Evolutionary conservation across 1,140 invertebrate genomes (phyloP).

Genomic region (Chymomyza costata): DNA sequence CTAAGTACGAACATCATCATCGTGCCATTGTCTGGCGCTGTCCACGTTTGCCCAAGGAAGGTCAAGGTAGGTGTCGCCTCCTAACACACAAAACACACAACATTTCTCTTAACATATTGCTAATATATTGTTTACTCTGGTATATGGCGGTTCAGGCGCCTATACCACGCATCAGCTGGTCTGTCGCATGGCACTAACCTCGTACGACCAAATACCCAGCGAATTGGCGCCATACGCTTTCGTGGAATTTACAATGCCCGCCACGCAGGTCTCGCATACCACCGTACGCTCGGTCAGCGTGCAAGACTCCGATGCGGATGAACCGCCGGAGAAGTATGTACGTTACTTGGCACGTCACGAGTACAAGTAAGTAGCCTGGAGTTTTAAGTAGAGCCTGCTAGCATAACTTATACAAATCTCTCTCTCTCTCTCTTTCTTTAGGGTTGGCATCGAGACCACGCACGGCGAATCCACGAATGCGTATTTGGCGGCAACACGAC

Average conservation of each 20-base stretch:
- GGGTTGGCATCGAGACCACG: constrained; percentile 90
- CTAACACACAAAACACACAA: too few species aligned
- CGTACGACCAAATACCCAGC: constrained; percentile 97
- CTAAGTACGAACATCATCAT: constrained; percentile 99
- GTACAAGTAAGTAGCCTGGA: constrained; percentile 87
- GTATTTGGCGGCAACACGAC: constrained; percentile 83
- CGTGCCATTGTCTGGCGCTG: constrained; percentile 98
- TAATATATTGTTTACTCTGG: background rate
- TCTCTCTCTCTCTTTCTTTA: constrained; percentile 74
- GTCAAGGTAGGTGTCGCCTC: constrained; percentile 85
- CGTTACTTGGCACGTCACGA: constrained; percentile 97
- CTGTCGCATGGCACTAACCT: constrained; percentile 94
- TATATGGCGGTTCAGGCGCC: too few species aligned
- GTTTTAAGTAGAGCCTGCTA: too few species aligned
- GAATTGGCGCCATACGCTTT: constrained; percentile 90
- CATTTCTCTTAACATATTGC: too few species aligned
- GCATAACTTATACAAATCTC: background rate
- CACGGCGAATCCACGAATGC: constrained; percentile 85
- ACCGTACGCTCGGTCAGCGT: constrained; percentile 96
- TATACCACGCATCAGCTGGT: constrained; percentile 97
- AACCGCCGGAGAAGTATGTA: constrained; percentile 99
- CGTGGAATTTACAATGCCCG: constrained; percentile 99
- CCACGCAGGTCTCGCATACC: constrained; percentile 97
- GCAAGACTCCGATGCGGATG: constrained; percentile 89
- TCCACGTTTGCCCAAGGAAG: constrained; percentile 95